phyloP scores from a whole-genome alignment of 2,797 vertebrate species.

The Schizopygopsis pylzovi region DNA sequence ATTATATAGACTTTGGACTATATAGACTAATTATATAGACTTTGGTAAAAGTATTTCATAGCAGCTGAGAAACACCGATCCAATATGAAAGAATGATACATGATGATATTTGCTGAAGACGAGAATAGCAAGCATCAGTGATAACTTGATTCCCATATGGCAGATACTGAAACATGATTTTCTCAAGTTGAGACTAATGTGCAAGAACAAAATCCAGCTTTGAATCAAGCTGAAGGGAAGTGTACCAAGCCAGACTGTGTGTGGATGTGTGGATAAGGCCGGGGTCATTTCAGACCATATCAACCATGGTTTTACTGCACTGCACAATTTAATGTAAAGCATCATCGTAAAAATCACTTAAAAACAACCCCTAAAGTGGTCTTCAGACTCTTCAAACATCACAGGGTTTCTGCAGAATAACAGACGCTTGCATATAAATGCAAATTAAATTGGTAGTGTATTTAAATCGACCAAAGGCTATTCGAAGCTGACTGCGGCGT shows the following conservation, averaged over 20 bases:
- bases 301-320: not conserved
- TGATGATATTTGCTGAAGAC: constrained; percentile 65
- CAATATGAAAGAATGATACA: constrained; percentile 52
- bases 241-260: not conserved
- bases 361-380: constrained; percentile 8
- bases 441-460: constrained; percentile 10
- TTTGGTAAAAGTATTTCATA: not conserved
- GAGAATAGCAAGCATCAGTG: not conserved
- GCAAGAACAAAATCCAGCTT: not conserved
- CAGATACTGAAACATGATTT: not conserved
- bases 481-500: not conserved
- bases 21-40: too few relatives aligned
- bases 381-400: not conserved
- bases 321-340: not conserved
- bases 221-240: not conserved
- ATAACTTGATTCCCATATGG: constrained; percentile 50
- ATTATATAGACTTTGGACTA: not conserved
- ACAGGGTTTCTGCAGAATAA: not conserved
- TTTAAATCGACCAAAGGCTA: not conserved
- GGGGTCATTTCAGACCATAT: not conserved
- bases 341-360: not conserved
- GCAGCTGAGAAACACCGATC: not conserved
- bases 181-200: not conserved
- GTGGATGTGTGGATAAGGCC: not conserved
- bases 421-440: not conserved